A percentile compares a stretch with the other conserved stretches of the same genome.
Conservation (phyloP, 1,140 invertebrate species). For the Bradysia coprophila region DNA sequence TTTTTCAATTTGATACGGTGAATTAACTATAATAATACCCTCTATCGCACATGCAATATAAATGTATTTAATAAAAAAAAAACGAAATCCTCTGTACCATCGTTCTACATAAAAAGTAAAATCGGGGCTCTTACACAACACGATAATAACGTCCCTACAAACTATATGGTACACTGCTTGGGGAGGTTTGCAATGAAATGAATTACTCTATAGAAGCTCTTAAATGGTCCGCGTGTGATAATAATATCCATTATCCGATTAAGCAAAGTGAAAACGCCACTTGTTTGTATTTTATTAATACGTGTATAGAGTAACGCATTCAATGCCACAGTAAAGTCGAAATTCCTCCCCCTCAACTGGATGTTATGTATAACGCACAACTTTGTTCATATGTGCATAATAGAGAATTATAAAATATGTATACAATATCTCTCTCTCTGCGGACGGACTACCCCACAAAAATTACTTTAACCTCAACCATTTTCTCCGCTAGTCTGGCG, state of each 20-base stretch:
- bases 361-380: neutral
- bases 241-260: constrained; percentile 2
- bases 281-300: neutral
- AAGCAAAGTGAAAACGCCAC: constrained; percentile 2
- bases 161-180: neutral
- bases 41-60: neutral
- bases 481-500: constrained; percentile 1
- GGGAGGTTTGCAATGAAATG: neutral
- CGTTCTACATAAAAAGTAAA: too few species aligned
- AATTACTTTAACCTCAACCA: neutral
- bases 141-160: neutral
- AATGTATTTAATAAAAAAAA: neutral
- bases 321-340: neutral
- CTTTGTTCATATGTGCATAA: neutral
- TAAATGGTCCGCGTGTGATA: neutral
- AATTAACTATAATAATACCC: constrained; percentile 1
- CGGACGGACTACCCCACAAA: neutral
- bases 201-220: neutral
- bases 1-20: neutral
- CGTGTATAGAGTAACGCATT: neutral
- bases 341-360: neutral
- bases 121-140: too few species aligned
- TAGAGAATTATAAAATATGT: neutral
- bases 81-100: neutral
- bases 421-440: neutral